Conservation (phyloP, 2,113 vertebrate genomes). For the Ginglymostoma cirratum region DNA sequence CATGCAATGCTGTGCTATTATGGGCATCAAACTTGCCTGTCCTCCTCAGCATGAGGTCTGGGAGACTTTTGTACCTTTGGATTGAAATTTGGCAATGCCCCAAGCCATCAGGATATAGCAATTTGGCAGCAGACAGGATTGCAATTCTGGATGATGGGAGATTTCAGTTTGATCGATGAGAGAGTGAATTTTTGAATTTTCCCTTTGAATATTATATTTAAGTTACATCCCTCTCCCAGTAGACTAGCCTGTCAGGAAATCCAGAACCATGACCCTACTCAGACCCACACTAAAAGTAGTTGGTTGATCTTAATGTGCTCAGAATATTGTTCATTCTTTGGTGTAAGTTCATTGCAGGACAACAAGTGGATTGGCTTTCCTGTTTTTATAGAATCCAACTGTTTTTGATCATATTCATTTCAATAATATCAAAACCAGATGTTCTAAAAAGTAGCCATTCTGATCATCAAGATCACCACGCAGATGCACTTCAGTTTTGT, state of each 20-base stretch:
- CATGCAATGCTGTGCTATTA: too few relatives aligned
- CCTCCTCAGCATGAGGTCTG: neutral
- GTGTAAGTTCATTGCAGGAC: neutral
- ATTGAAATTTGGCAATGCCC: neutral
- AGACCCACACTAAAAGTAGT: neutral
- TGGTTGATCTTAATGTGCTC: neutral
- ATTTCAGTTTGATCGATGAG: neutral
- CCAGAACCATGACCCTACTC: neutral
- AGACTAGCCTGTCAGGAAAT: neutral
- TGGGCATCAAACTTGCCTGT: neutral
- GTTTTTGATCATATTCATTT: neutral
- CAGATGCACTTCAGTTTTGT: neutral
- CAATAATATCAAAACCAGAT: neutral
- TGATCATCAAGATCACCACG: neutral
- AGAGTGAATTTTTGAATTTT: neutral
- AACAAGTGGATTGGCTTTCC: neutral
- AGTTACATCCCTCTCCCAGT: neutral
- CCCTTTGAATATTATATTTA: neutral
- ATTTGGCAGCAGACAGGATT: neutral
- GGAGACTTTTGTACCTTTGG: neutral
- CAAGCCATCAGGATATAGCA: neutral
- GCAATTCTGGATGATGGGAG: neutral
- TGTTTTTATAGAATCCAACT: neutral
- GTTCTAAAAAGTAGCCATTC: neutral
- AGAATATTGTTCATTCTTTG: neutral